Evolutionary conservation across 2,113 vertebrate genomes (phyloP), one percentile per base, ranked within the genome.

Genomic region (Cardinalis cardinalis): DNA sequence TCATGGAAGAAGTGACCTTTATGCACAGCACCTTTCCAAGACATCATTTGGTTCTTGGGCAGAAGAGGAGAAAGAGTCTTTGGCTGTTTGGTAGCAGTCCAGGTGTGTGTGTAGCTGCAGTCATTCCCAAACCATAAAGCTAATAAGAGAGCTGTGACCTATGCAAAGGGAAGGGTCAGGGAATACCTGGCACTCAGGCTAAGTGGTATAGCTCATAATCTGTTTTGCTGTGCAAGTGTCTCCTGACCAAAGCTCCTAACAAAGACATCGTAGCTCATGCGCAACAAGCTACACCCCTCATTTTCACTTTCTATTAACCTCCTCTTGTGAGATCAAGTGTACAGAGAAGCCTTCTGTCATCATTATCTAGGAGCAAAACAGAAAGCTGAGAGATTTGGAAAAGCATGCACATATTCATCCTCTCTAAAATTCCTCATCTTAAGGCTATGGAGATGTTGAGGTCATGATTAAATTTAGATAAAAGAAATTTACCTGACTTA

Each of bases 271-370:
- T 38, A 93, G 83, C 90, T 93, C 92, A 90, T 72, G 88, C 23
- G 2, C 79, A 94, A 89, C 90, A 81, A 71, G 85, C 69, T 90
- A 95, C 93, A 94, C 92, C 93, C 72, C 86, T 94, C 48, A 53
- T 94, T 95, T 95, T 89, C 83, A 84, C 79, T 90, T 92, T 65
- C 89, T 88, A 91, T 94, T 91, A 96, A 94, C 93, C 90, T 88
- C 79, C 87, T 89, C 85, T 84, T 46, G 31, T 89, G 90, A 95
- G 90, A 78, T 94, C 84, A 96, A 94, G 74, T 87, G 84, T 43
- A 69, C 8, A 2, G 74, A 70, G 76, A 90, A 92, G 58, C 78
- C 71, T 93, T 93, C 90, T 85, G 81, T 91, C 75, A 92, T 90
- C 88, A 76, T 94, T 90, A 95, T 59, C 48, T 28, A 59, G 34